Evolutionary conservation across 2,797 vertebrate genomes (phyloP), one percentile per base, ranked within the genome.

Genomic region (Presbytis comata): DNA sequence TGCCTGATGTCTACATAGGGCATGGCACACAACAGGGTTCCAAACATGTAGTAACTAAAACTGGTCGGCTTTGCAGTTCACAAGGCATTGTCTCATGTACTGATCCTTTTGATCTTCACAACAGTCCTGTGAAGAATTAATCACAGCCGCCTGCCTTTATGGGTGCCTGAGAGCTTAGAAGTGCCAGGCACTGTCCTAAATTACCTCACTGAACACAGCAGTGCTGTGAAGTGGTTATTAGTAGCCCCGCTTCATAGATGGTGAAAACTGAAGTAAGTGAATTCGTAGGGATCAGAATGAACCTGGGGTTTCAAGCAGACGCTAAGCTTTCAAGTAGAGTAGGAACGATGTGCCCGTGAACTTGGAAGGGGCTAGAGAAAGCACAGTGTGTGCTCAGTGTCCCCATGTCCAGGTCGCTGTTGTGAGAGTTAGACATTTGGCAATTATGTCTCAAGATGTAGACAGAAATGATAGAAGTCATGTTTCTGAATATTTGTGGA

Each of bases 1-100:
- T 44, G 2, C 4, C 36, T 4, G 0, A 8, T 13, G 64, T 78
- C 55, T 3, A 8, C 0, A 0, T 0, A 6, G n/a, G 2, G 2
- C 17, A 0, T 2, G 0, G 1, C 41, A 53, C 28, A 14, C 41
- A 1, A 2, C 1, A 50, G 50, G 84, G 6, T 28, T 87, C 90
- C 46, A 41, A 53, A 75, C 1, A 1, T 9, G 53, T 21, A 9
- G 30, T 5, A 33, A 30, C 86, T 39, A 21, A 3, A n/a, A 48
- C 46, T 1, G 8, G 28, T 13, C 55, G 5, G 61, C 46, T 36
- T 14, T 8, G 78, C 26, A 0, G 53, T 0, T 46, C 57, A 0
- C 59, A 3, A 2, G 0, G 1, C 76, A 6, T 0, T 0, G 55
- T 26, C 94, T 70, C 81, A 4, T 13, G 6, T 6, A 6, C 21